phyloP scores from a whole-genome alignment of 1,140 invertebrate genomes.

The Zaprionus kolodkinae region DNA sequence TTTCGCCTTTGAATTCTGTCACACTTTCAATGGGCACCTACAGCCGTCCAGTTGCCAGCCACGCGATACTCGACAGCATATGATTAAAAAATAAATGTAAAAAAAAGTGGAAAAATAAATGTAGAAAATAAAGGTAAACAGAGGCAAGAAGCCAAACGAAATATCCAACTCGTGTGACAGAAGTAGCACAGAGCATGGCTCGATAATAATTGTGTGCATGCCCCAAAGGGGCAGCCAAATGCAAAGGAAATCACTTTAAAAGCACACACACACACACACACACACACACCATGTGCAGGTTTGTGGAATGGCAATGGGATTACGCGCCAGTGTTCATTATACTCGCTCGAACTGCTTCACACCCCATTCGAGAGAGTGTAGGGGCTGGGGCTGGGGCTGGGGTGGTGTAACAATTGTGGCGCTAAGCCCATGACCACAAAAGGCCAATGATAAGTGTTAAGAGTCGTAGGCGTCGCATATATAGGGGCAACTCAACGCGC shows the following conservation, averaged over 20 bases:
- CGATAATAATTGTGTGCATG: conserved; percentile 69
- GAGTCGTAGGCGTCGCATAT: conserved; percentile 46
- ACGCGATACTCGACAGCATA: conserved; percentile 65
- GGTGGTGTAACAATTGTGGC: conserved; percentile 19
- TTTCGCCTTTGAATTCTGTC: conserved; percentile 76
- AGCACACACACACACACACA: conserved; percentile 29
- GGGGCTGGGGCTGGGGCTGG: conserved; percentile 14
- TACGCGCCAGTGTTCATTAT: conserved; percentile 26
- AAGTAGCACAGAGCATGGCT: conserved; percentile 62
- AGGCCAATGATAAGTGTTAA: conserved; percentile 69
- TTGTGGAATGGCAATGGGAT: conserved; percentile 27
- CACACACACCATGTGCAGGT: conserved; percentile 14
- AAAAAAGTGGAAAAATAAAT: background rate
- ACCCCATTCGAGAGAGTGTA: conserved; percentile 56
- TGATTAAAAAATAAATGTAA: conserved; percentile 58
- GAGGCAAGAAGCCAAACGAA: background rate
- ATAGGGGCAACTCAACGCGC: conserved; percentile 65
- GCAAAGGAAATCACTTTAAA: conserved; percentile 77
- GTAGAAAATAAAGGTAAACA: background rate
- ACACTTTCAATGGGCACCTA: conserved; percentile 72
- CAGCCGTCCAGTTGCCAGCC: conserved; percentile 46
- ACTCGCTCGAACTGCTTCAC: conserved; percentile 61
- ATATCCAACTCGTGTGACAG: conserved; percentile 68
- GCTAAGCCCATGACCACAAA: conserved; percentile 46
- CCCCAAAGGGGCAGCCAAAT: conserved; percentile 54